Evolutionary conservation across 2,113 vertebrate species (phyloP).

Genomic region (Rhagologus leucostigma): DNA sequence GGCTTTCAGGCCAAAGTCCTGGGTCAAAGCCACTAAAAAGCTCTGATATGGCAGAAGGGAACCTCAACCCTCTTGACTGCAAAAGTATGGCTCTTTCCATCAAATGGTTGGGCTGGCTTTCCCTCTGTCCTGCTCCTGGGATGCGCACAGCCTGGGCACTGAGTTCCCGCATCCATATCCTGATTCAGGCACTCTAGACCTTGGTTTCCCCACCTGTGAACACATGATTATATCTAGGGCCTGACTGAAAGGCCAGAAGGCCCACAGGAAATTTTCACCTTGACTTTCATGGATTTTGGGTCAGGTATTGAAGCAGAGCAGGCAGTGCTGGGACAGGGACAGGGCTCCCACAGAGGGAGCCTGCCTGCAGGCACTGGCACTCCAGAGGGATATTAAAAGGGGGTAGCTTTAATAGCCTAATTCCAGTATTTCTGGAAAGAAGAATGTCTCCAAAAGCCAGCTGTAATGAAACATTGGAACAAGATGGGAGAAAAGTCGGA

Average conservation of each 20-base stretch:
- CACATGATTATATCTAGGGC: background rate
- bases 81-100: background rate
- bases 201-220: background rate
- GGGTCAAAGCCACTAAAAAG: background rate
- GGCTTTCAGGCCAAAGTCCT: background rate
- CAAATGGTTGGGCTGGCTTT: background rate
- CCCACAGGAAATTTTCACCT: background rate
- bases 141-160: background rate
- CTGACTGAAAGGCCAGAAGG: background rate
- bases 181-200: background rate
- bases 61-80: background rate
- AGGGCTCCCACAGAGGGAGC: background rate
- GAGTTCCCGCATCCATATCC: background rate
- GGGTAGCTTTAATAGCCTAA: background rate
- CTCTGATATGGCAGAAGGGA: background rate
- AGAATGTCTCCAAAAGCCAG: background rate
- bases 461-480: background rate
- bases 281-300: background rate
- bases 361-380: background rate
- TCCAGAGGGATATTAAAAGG: background rate
- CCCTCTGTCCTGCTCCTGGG: background rate
- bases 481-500: background rate
- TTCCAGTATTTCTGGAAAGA: background rate
- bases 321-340: background rate
- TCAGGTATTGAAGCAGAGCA: accelerated